Percentiles rank a stretch among this genome's conserved stretches.
Conservation (phyloP, 1,140 invertebrate species). For the Dendroctonus ponderosae region DNA sequence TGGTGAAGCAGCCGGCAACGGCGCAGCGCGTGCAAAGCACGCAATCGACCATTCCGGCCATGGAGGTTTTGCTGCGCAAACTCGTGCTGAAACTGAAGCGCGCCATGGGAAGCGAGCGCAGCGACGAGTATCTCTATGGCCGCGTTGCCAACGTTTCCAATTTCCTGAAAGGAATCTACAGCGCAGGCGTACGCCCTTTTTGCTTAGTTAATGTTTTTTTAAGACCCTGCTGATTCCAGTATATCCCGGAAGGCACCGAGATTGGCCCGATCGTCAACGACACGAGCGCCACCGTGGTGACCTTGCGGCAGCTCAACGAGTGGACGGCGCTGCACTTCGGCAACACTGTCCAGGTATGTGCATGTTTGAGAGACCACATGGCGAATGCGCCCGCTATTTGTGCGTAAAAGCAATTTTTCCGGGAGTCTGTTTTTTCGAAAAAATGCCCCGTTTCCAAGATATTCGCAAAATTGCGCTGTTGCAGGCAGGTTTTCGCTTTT, state of each 20-base stretch:
- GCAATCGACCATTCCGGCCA: slow-evolving; percentile 18
- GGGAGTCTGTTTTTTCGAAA: too few relatives aligned
- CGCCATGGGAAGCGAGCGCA: slow-evolving; percentile 14
- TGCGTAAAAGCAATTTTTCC: background rate
- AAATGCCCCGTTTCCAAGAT: slow-evolving; percentile 4
- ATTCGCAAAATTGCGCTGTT: too few relatives aligned
- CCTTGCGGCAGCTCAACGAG: slow-evolving; percentile 40
- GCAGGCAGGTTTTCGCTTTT: too few relatives aligned
- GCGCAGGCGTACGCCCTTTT: slow-evolving; percentile 28
- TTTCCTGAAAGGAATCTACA: slow-evolving; percentile 36
- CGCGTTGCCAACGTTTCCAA: slow-evolving; percentile 35
- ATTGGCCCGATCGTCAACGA: slow-evolving; percentile 11
- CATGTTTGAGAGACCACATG: background rate
- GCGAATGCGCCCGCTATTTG: background rate
- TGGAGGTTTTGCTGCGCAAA: slow-evolving; percentile 36
- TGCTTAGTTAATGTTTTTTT: slow-evolving; percentile 1
- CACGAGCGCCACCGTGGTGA: slow-evolving; percentile 10
- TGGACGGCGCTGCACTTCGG: slow-evolving; percentile 42
- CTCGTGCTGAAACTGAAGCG: slow-evolving; percentile 36
- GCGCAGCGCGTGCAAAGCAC: background rate
- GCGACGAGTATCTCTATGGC: slow-evolving; percentile 25
- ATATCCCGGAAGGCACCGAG: slow-evolving; percentile 25
- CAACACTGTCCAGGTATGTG: slow-evolving; percentile 28
- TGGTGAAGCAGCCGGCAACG: background rate
- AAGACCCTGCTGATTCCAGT: slow-evolving; percentile 16